Base-by-base conservation (phyloP, 1,140 invertebrate species). In the Aradophagus sp. region DNA sequence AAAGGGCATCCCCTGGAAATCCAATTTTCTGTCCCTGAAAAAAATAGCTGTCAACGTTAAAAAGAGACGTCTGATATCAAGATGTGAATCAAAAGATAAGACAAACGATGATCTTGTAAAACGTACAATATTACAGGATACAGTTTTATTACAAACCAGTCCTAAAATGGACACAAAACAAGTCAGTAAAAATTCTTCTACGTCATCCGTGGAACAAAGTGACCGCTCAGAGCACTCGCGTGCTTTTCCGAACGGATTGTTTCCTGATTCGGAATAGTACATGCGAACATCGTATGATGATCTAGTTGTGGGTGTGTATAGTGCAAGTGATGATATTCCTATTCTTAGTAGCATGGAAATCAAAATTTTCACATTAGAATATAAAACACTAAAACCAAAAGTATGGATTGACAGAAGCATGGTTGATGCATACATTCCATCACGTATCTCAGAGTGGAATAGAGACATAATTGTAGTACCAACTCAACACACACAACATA, bases 161-260 rank as follows among this genome's bases (percentile, higher is more conserved):
- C n/a, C n/a, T 5, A 19, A 5, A 8, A 10, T 6, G n/a, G 2
- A 2, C 5, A 31, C 5, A 6, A n/a, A 11, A 14, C 4, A 8
- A 5, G 4, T 23, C 8, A 8, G 4, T 23, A 5, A 8, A 8
- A 8, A 23, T 4, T 5, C 8, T 4, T 8, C 20, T 23, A 5
- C 20, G 8, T 11, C 1, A 19, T 47, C 42, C 0, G 13, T 47
- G 17, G 0, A 20, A 0, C 53, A 58, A 58, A 58, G 55, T 15
- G 31, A 47, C 4, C 36, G 14, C 45, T 58, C 55, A 4, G 1
- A 14, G n/a, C 55, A 58, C 38, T 19, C 55, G 1, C 41, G 20
- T 2, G 31, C 41, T 12, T 23, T 58, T 7, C 1, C 1, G 2
- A 58, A 47, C 13, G 55, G 41, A 29, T 31, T 58, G 17, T 58